Conservation (phyloP, 2,888 invertebrate species). For the Ceriagrion tenellum region DNA sequence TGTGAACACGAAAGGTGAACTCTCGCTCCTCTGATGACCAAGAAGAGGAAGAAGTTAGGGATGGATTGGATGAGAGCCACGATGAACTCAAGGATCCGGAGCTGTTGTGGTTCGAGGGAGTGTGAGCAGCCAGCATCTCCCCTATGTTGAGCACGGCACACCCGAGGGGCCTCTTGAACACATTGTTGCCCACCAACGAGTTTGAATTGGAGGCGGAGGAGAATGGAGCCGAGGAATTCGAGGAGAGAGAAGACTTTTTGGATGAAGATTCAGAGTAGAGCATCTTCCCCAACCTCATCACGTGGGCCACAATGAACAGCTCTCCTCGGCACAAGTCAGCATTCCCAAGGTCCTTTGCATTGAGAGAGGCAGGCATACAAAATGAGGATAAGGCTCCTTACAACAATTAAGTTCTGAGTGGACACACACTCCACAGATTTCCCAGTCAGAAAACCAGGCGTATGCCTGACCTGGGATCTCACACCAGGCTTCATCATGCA, state of each 20-base stretch:
- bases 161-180: constrained; percentile 86
- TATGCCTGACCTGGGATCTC: no score
- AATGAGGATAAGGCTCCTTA: not conserved
- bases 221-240: constrained; percentile 75
- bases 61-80: constrained; percentile 75
- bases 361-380: not conserved
- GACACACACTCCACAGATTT: no score
- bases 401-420: not conserved
- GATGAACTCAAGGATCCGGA: constrained; percentile 51
- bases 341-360: constrained; percentile 87
- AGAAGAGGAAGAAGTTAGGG: constrained; percentile 69
- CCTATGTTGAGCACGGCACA: constrained; percentile 89
- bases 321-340: constrained; percentile 89
- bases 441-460: no score
- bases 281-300: constrained; percentile 93
- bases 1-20: constrained; percentile 88
- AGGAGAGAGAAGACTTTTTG: constrained; percentile 79
- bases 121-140: constrained; percentile 77
- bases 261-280: constrained; percentile 83
- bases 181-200: constrained; percentile 70
- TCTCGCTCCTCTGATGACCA: constrained; percentile 84
- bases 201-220: constrained; percentile 68
- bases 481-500: no score
- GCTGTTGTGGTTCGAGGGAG: constrained; percentile 36
- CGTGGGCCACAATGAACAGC: constrained; percentile 92